A percentile compares a stretch with the other conserved stretches of the same genome.
Evolutionary conservation across 2,888 invertebrate species (phyloP).

Genomic region (Phyto melanocephala): DNA sequence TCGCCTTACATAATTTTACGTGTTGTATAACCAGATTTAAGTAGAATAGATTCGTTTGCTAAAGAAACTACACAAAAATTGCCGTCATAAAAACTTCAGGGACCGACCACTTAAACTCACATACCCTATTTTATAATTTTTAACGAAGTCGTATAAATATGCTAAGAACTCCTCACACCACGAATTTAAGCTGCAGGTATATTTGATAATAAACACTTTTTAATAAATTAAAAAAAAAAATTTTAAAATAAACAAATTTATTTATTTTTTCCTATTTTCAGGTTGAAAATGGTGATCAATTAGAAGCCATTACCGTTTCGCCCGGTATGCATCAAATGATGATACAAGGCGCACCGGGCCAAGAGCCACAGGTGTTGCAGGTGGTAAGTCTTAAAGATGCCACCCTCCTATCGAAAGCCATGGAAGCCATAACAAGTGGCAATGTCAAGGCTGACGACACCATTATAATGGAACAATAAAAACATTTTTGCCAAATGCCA

Average conservation of each 20-base stretch:
- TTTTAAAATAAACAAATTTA: background rate
- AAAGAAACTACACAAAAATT: too few species aligned
- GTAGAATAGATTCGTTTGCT: too few species aligned
- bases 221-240: too few species aligned
- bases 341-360: slow-evolving; percentile 85
- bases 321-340: slow-evolving; percentile 91
- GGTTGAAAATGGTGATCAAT: slow-evolving; percentile 87
- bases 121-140: too few species aligned
- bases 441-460: slow-evolving; percentile 87
- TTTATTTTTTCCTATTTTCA: slow-evolving; percentile 73
- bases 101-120: too few species aligned
- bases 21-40: too few species aligned
- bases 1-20: too few species aligned
- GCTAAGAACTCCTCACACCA: too few species aligned
- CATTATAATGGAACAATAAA: slow-evolving; percentile 78
- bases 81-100: too few species aligned
- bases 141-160: too few species aligned
- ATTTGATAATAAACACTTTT: too few species aligned
- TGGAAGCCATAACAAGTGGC: slow-evolving; percentile 82
- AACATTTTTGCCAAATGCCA: slow-evolving; percentile 15
- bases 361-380: slow-evolving; percentile 88
- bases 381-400: slow-evolving; percentile 92
- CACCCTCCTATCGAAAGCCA: slow-evolving; percentile 88
- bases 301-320: slow-evolving; percentile 88
- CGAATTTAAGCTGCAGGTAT: too few species aligned